Evolutionary conservation across 2,797 vertebrate species (phyloP), one percentile per base, ranked within the genome.

Genomic region (Melanotaenia maccullochi): DNA sequence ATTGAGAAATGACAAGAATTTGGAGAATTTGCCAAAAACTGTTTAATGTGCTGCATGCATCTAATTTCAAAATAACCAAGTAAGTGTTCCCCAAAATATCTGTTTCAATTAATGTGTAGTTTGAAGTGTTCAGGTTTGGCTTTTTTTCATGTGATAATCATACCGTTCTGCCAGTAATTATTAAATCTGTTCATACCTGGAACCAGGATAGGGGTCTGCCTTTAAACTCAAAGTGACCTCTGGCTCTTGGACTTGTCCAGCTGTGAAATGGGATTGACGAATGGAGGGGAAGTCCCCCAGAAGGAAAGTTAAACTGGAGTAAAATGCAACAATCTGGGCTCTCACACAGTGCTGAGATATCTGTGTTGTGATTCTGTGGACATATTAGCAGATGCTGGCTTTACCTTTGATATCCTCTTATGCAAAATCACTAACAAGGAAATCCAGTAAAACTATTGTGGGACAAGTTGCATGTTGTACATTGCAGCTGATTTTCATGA

Each of bases 251-350:
- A n/a, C 44, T 54, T 66, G 76, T 13, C 92, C 91, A 35, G 42
- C 58, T 79, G 84, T 66, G 72, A 96, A 96, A 68, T 94, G 92
- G 4, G 89, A 93, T 58, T 93, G 91, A 68, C 82, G 83, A 74
- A 94, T 56, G 13, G 86, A 69, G 9, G 93, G 93, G n/a, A 94
- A 47, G 14, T 92, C 76, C 0, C 92, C 84, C 49, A 95, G 78
- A 3, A 94, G 81, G 9, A 75, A 82, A 67, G 65, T 90, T 16
- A 96, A 83, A 71, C 92, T 94, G 28, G 64, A 82, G 84, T 86
- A 93, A 67, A 92, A 85, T 0, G 82, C 86, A 71, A 90, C 77
- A 33, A 96, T 91, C 86, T 95, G 94, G 20, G 87, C 86, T 85
- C 88, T 85, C 32, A 94, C 83, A 40, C 88, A 91, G 20, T 88